phyloP scores from a whole-genome alignment of 23 tunicate species.

The Ascidia mentula region DNA sequence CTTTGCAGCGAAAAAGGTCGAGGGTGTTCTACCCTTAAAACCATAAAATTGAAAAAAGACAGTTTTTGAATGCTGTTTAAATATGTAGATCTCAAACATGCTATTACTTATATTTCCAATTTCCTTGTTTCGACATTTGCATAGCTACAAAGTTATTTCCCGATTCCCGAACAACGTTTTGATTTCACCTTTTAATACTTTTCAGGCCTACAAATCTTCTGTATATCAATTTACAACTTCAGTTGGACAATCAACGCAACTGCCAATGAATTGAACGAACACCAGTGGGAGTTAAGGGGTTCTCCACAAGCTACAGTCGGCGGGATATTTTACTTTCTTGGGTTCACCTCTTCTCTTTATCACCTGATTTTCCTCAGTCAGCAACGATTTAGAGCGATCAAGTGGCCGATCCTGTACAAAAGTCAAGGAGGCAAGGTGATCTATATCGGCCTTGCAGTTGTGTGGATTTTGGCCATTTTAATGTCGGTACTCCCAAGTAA shows the following conservation, averaged over 20 bases:
- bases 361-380: slow-evolving; percentile 28
- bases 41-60: no score
- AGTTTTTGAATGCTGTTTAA: no score
- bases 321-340: slow-evolving; percentile 32
- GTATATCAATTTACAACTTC: neutral
- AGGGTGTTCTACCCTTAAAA: no score
- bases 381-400: slow-evolving; percentile 33
- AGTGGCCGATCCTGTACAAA: slow-evolving; percentile 28
- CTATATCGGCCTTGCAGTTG: slow-evolving; percentile 14
- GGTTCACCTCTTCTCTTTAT: slow-evolving; percentile 39
- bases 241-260: neutral
- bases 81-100: no score
- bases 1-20: no score
- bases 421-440: neutral
- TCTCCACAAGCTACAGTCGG: slow-evolving; percentile 16
- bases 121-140: no score
- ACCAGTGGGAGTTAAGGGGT: slow-evolving; percentile 1
- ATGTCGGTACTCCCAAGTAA: slow-evolving; percentile 36
- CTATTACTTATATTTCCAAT: no score
- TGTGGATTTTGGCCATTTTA: slow-evolving; percentile 30
- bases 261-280: neutral
- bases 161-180: neutral
- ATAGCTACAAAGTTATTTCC: no score
- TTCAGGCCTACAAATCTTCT: neutral
- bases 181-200: no score